Conservation (phyloP, 2,113 vertebrate genomes). For the Leiothrix lutea region DNA sequence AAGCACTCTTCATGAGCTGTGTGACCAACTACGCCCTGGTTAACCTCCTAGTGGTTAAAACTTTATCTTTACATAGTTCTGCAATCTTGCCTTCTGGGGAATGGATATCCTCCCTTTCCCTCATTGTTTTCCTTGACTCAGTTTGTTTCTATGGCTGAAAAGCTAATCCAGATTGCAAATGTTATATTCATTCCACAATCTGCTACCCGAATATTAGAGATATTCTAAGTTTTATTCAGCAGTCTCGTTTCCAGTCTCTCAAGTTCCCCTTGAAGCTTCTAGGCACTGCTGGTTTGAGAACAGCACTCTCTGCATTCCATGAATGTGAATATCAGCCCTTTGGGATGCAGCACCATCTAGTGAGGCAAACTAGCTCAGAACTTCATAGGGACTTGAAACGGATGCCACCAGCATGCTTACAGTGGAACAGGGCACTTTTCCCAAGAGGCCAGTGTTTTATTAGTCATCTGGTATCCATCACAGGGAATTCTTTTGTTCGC, state of each 20-base stretch:
- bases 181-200: neutral
- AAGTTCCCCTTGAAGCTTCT: neutral
- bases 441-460: neutral
- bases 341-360: slow-evolving; percentile 46
- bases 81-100: neutral
- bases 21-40: neutral
- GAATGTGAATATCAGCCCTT: neutral
- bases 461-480: neutral
- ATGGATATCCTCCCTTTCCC: neutral
- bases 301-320: neutral
- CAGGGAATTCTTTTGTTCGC: neutral
- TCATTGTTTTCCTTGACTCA: neutral
- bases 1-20: neutral
- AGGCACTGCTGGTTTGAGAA: neutral
- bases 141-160: neutral
- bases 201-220: neutral
- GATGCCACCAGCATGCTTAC: neutral
- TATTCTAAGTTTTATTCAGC: neutral
- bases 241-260: neutral
- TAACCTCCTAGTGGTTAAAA: neutral
- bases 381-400: neutral
- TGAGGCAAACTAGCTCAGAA: neutral
- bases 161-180: neutral
- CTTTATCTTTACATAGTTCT: neutral
- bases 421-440: neutral